Conservation (phyloP, 2,113 vertebrate species). For the Ictalurus furcatus region DNA sequence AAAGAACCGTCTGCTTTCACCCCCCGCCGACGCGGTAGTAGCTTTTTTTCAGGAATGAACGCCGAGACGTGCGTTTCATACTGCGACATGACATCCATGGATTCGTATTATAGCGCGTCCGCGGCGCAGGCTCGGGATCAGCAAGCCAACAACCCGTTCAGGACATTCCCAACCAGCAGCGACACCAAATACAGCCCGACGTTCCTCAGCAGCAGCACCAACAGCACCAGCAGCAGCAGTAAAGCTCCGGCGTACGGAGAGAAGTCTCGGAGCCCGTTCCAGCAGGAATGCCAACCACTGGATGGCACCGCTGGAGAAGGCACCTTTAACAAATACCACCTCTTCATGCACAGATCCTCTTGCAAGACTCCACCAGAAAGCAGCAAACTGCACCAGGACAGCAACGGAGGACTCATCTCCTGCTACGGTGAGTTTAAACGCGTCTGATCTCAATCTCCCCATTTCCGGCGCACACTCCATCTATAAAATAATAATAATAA, state of each 20-base stretch:
- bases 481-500: background rate
- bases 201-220: conserved; percentile 74
- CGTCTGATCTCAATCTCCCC: background rate
- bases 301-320: conserved; percentile 78
- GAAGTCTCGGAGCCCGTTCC: conserved; percentile 83
- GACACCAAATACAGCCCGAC: conserved; percentile 90
- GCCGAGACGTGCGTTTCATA: conserved; percentile 92
- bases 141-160: conserved; percentile 85
- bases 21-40: conserved; percentile 9
- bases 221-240: background rate
- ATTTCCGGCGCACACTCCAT: background rate
- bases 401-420: conserved; percentile 82
- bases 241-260: conserved; percentile 94
- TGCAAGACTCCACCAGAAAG: conserved; percentile 89
- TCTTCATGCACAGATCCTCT: conserved; percentile 87
- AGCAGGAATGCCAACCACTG: conserved; percentile 85
- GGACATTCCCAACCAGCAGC: conserved; percentile 86
- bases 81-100: conserved; percentile 96
- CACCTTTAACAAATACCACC: conserved; percentile 91
- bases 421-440: conserved; percentile 86
- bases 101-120: conserved; percentile 91
- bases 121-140: conserved; percentile 87
- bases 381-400: conserved; percentile 84
- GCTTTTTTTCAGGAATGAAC: conserved; percentile 90
- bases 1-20: conserved; percentile 62